Base-by-base conservation (phyloP, 2,888 invertebrate species). In the Sinopyrophorus schimmeli region DNA sequence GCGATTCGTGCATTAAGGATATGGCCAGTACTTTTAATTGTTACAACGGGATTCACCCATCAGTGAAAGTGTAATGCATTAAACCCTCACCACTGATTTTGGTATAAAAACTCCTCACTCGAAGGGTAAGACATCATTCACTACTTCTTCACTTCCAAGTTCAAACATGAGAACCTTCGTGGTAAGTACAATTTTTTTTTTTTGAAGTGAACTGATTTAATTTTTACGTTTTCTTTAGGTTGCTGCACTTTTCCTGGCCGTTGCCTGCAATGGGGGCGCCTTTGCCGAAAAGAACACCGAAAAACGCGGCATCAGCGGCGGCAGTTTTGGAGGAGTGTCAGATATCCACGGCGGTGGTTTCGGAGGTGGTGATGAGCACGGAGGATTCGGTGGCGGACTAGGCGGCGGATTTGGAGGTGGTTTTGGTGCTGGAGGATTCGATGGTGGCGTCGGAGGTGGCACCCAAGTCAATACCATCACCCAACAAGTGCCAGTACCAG, bases 401-500 rank as follows among this genome's bases (percentile, higher is more conserved):
- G 10, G 7, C 11, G 42, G 42, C 6, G 32, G 23, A 10, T 3
- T 37, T 14, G 11, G 34, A 12, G 49, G 47, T 6, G 54, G 42
- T 23, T 39, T 49, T 26, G 34, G 31, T 21, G 53, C 47, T 11
- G 53, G 53, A 17, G 49, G 46, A 18, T 17, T 31, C 10, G 52
- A 50, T 15, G 35, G 34, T 3, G 55, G 52, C 16, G 49, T 31
- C 21, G 50, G 54, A 57, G 28, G 75, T 65, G 57, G 69, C 65
- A 58, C 60, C 70, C 61, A 60, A 58, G 69, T 66, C 59, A 66
- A 42, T 54, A 73, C 54, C 53, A 70, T 63, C 61, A 71, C 57
- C 35, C 64, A 65, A 47, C 54, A 48, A 6, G 63, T 64, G 2
- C 64, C 63, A 26, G 62, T 64, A 10, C 42, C 56, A 3, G 62